Evolutionary conservation across 2,113 vertebrate species (phyloP).

Genomic region (Orientallactaga bullata): DNA sequence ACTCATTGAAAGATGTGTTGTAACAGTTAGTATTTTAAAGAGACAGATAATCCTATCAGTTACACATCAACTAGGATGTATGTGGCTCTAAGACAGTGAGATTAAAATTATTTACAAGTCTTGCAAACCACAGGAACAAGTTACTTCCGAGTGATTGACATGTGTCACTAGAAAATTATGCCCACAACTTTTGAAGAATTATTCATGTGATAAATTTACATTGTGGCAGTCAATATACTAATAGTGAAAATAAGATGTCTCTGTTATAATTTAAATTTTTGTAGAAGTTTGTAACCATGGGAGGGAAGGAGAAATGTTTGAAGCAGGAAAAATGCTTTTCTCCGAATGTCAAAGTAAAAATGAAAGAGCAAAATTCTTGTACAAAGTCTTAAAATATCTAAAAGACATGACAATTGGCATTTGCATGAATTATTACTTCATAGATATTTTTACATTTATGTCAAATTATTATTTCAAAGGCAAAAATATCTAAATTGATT

Average conservation of each 20-base stretch:
- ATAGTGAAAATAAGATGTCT: not conserved
- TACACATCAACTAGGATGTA: conserved; percentile 24
- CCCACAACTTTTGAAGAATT: not conserved
- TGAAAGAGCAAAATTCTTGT: not conserved
- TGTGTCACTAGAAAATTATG: not conserved
- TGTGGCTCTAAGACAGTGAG: not conserved
- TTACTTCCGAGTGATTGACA: not conserved
- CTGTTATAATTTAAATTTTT: not conserved
- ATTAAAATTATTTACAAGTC: conserved; percentile 22
- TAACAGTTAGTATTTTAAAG: conserved; percentile 47
- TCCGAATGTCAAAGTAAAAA: conserved; percentile 10
- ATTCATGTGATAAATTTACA: conserved; percentile 13
- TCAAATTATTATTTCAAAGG: no score
- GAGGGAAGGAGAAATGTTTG: not conserved
- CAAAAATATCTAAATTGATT: no score
- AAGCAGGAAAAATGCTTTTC: not conserved
- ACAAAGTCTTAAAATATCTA: not conserved
- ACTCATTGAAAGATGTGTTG: conserved; percentile 37
- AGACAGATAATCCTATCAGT: conserved; percentile 18
- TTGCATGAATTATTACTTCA: no score
- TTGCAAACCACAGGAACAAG: not conserved
- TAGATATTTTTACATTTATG: no score
- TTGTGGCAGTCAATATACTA: not conserved
- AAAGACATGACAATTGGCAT: no score
- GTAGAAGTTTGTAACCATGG: not conserved